Percentiles rank a stretch among this genome's conserved stretches.
phyloP scores from a whole-genome alignment of 2,113 vertebrate genomes.

The Rhabdornis inornatus region DNA sequence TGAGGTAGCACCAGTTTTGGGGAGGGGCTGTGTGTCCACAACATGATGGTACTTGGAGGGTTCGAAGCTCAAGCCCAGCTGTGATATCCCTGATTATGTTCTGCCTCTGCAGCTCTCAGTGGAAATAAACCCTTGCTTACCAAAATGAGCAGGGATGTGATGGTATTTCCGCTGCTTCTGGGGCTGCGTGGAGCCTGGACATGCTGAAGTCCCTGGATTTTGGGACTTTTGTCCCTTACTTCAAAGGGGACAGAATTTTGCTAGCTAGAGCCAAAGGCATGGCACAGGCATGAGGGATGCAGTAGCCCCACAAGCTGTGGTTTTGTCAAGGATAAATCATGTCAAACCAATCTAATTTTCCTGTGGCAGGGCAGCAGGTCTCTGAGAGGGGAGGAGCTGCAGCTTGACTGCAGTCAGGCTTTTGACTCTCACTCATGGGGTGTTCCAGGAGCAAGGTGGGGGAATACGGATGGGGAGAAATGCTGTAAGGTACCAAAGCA shows the following conservation, averaged over 20 bases:
- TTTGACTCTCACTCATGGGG: neutral
- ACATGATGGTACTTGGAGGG: rapidly evolving
- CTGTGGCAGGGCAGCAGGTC: neutral
- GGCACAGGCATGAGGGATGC: neutral
- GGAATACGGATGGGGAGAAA: neutral
- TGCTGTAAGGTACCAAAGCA: neutral
- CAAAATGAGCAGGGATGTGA: rapidly evolving
- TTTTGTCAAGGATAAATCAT: neutral
- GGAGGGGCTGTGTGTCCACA: neutral
- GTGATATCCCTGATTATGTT: rapidly evolving
- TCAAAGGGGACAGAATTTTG: neutral
- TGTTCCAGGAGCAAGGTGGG: neutral
- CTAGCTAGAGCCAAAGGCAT: neutral
- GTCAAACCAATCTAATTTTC: neutral
- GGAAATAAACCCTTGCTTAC: neutral
- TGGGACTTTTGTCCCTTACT: neutral
- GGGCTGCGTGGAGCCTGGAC: neutral
- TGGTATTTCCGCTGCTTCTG: neutral
- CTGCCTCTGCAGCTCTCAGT: neutral
- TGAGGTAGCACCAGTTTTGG: neutral
- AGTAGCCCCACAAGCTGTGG: neutral
- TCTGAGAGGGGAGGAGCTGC: neutral
- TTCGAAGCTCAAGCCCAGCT: neutral
- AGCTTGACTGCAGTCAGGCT: neutral
- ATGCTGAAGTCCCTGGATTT: neutral